phyloP scores from a whole-genome alignment of 2,888 invertebrate species.

The Agrilus cyanescens region DNA sequence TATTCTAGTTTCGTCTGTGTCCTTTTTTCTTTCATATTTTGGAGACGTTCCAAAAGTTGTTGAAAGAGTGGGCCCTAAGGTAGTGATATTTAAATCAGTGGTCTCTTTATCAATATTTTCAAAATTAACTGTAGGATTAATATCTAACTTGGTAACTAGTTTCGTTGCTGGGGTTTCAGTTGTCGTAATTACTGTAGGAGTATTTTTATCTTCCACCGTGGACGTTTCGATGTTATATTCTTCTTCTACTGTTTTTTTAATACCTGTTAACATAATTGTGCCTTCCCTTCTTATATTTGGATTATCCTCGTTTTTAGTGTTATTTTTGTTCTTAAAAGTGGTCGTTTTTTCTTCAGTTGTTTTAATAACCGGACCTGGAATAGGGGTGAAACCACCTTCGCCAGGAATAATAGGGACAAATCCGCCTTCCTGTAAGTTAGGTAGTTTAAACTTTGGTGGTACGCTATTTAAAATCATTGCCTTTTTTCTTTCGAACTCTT shows the following conservation, averaged over 20 bases:
- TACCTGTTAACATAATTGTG: not conserved
- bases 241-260: not conserved
- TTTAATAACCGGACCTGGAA: constrained; percentile 35
- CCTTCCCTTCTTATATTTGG: not conserved
- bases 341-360: constrained; percentile 5
- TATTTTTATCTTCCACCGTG: not conserved
- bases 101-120: constrained; percentile 21
- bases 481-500: constrained; percentile 24
- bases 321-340: constrained; percentile 9
- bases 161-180: not conserved
- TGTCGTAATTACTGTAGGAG: not conserved
- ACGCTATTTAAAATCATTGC: constrained; percentile 27
- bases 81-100: too few relatives aligned
- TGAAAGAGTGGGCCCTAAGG: too few relatives aligned
- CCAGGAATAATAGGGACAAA: constrained; percentile 66
- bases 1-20: too few relatives aligned
- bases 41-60: too few relatives aligned
- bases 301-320: constrained; percentile 5
- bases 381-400: constrained; percentile 63
- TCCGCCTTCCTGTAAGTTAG: constrained; percentile 58
- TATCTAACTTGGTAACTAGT: constrained; percentile 4
- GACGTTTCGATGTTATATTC: not conserved
- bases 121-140: constrained; percentile 9
- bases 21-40: too few relatives aligned
- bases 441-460: constrained; percentile 16